These are phyloP conservation scores for Lindbergichthys nudifrons DNA, from an alignment of 2,797 vertebrate species.

Conservation along the genomic window DNA sequence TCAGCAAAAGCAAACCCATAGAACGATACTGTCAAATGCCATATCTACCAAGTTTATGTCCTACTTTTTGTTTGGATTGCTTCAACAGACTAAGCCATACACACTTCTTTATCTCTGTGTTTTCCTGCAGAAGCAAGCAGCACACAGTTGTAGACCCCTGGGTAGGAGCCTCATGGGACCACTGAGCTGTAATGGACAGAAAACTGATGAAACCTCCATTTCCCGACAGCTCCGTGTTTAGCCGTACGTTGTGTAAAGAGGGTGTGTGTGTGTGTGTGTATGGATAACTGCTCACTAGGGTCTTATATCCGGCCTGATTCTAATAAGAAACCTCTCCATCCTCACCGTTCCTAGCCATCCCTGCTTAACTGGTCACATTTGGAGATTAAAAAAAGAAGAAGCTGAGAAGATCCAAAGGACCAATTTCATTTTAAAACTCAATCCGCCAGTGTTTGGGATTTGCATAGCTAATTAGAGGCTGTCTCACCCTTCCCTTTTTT, in stretches of 20 bases:
- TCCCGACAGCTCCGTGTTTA: conserved; percentile 56
- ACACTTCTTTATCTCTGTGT: conserved; percentile 39
- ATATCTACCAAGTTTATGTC: neutral
- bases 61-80: neutral
- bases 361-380: conserved; percentile 68
- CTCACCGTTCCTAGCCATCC: conserved; percentile 64
- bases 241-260: conserved; percentile 24
- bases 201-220: conserved; percentile 67
- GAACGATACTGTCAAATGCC: neutral
- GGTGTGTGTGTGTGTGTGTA: conserved; percentile 16
- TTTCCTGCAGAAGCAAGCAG: conserved; percentile 59
- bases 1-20: neutral
- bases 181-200: conserved; percentile 65
- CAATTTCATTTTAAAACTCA: conserved; percentile 82
- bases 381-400: conserved; percentile 64
- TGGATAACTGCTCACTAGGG: conserved; percentile 65
- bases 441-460: conserved; percentile 80
- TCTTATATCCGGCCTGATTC: conserved; percentile 56
- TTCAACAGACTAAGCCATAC: conserved; percentile 8
- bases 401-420: conserved; percentile 78
- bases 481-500: conserved; percentile 45
- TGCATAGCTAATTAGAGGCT: conserved; percentile 85
- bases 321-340: conserved; percentile 75
- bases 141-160: conserved; percentile 52
- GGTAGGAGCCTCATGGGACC: conserved; percentile 56